Evolutionary conservation across 2,888 invertebrate genomes (phyloP).

Genomic region (Hemithea aestivaria): DNA sequence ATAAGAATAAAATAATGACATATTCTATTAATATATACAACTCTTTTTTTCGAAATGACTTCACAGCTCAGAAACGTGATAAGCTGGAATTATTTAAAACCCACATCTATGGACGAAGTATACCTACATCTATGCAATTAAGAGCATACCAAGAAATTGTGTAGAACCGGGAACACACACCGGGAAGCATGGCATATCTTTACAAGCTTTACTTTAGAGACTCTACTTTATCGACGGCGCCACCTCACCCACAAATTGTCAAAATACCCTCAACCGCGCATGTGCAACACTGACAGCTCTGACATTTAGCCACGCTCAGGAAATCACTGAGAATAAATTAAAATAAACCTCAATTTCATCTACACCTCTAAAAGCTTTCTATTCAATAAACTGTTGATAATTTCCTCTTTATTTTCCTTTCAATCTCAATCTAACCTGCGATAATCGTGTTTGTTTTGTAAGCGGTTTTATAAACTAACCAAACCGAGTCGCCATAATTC

Average conservation of each 20-base stretch:
- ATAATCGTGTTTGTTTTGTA: slow-evolving; percentile 33
- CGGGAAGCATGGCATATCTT: too few relatives aligned
- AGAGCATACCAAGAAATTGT: too few relatives aligned
- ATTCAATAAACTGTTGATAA: slow-evolving; percentile 18
- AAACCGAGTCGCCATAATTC: slow-evolving; percentile 55
- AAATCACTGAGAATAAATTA: slow-evolving; percentile 52
- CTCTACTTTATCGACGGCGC: slow-evolving; percentile 64
- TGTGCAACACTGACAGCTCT: slow-evolving; percentile 59
- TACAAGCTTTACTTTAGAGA: slow-evolving; percentile 61
- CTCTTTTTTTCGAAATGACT: too few relatives aligned
- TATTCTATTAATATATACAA: too few relatives aligned
- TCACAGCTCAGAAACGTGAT: too few relatives aligned
- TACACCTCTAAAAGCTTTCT: slow-evolving; percentile 22
- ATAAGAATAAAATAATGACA: too few relatives aligned
- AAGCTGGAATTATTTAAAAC: too few relatives aligned
- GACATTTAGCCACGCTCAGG: slow-evolving; percentile 60
- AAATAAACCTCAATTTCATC: slow-evolving; percentile 40
- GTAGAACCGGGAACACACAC: too few relatives aligned
- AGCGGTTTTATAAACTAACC: slow-evolving; percentile 37
- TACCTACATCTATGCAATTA: too few relatives aligned
- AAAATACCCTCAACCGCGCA: slow-evolving; percentile 51
- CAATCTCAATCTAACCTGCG: slow-evolving; percentile 16
- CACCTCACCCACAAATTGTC: slow-evolving; percentile 47
- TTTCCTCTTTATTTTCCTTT: slow-evolving; percentile 12
- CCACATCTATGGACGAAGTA: too few relatives aligned